Base-by-base conservation (phyloP, 1,140 invertebrate species). In the Copidosoma floridanum region DNA sequence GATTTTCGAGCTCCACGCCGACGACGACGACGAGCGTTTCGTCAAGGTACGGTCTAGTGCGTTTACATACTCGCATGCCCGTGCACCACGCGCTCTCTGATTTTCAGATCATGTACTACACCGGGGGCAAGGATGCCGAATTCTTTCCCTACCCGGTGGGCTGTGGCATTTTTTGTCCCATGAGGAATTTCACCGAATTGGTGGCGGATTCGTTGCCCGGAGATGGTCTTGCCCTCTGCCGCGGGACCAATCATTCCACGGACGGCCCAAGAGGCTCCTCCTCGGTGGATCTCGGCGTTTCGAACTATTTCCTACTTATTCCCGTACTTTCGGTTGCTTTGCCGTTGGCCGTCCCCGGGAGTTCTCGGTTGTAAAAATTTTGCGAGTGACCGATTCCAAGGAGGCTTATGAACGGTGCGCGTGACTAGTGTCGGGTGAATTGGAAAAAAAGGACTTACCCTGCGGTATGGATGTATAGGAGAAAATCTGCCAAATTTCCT, bases 1-100 rank as follows among this genome's bases (percentile, higher is more conserved):
- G 0, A 70, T 80, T 16, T 76, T 79, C 20, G 77, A 80, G 63
- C 16, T 77, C 0, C 68, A 69, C 23, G 57, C 41, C 0, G 68
- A 72, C 18, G 59, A 66, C 8, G 69, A 65, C 0, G 54, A 65
- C 5, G 16, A 16, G 1, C 60, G 73, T 20, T 69, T 70, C 40
- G 57, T 80, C 0, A 71, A 74, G 68, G 74, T 76, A 55, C 24
- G 37, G 4, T 14, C 8, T 16, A 32, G 43, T 18, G 21, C 23
- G 16, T 6, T 16, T 51, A 10, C 26, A 16, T 21, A 12, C 27
- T 6, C 11, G 12, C 12, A 58, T 46, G 12, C 29, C 6, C 29
- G 12, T 32, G 6, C 6, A 8, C 29, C 12, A 32, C 0, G 12
- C 12, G 12, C 29, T 32, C 29, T 8, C 29, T 32, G 29, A 32